Evolutionary conservation across 2,888 invertebrate genomes (phyloP), one percentile per base, ranked within the genome.

Genomic region (Perizoma affinitatum): DNA sequence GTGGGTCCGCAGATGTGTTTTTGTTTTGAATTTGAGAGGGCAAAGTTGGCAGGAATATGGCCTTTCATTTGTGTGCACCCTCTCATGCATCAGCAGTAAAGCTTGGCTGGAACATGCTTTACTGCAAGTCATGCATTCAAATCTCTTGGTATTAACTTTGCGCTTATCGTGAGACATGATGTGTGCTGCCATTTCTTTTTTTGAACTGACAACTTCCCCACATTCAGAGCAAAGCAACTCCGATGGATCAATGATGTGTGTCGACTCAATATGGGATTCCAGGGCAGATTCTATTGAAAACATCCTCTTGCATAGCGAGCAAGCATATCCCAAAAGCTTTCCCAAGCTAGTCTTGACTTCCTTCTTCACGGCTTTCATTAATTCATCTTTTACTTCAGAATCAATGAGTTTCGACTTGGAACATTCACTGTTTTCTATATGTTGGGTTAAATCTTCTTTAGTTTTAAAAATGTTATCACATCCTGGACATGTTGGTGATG

Each of bases 61-160:
- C 6, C 93, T 72, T 50, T 93, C 93, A 61, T 93, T 92, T 1
- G 93, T 93, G 65, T 93, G 93, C 0, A 93, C 93, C 38, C 93
- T 65, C 65, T 92, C 93, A 71, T 93, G 93, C 92, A 92, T 93
- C 0, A 91, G 67, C 9, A 93, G 66, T 92, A 93, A 92, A 0
- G 93, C 93, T 62, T 91, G 91, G 58, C 92, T 92, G 0, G 92
- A 81, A 72, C 92, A 92, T 0, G 84, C 83, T 59, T 93, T 93
- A 0, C 87, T 84, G 54, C 93, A 93, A n/a, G 82, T 80, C 1
- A 72, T 73, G 61, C 93, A 93, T 65, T 88, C 88, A 73, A 91
- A 93, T 11, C 90, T 72, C 58, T 88, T 44, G 11, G 6, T 92
- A 0, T 71, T 58, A 49, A 71, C 76, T 63, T 84, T 89, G 4